phyloP scores from a whole-genome alignment of 2,797 vertebrate genomes.

The Megalops cyprinoides region DNA sequence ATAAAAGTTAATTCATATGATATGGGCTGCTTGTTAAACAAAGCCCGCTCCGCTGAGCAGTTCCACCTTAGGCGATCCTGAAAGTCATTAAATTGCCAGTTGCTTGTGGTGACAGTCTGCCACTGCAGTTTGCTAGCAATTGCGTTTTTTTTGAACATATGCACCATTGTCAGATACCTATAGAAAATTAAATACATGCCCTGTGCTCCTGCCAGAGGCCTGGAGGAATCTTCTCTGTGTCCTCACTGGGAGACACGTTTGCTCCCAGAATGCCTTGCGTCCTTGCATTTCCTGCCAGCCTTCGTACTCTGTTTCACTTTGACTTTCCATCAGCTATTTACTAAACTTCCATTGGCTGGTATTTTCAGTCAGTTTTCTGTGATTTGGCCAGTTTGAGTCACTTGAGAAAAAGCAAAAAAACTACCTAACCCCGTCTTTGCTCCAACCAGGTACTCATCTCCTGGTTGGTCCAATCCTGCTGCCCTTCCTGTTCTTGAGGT shows the following conservation, averaged over 20 bases:
- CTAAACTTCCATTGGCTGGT: too few relatives aligned
- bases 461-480: too few relatives aligned
- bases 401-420: too few relatives aligned
- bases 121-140: conserved; percentile 23
- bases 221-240: not conserved
- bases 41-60: conserved; percentile 63
- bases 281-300: too few relatives aligned
- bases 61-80: conserved; percentile 65
- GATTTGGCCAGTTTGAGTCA: too few relatives aligned
- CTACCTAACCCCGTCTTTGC: too few relatives aligned
- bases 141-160: conserved; percentile 3
- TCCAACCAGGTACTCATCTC: too few relatives aligned
- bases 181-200: conserved; percentile 16
- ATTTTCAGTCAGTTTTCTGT: too few relatives aligned
- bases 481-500: too few relatives aligned
- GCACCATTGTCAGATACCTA: conserved; percentile 18
- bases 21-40: conserved; percentile 66
- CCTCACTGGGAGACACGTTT: not conserved
- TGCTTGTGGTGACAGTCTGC: conserved; percentile 45
- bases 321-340: not conserved
- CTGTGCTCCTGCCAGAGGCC: not conserved
- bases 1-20: conserved; percentile 65
- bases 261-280: not conserved
- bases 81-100: conserved; percentile 66
- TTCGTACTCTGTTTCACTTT: not conserved